These are phyloP conservation scores for Hemibagrus guttatus DNA, from an alignment of 2,797 vertebrate species.

Conservation along the genomic window DNA sequence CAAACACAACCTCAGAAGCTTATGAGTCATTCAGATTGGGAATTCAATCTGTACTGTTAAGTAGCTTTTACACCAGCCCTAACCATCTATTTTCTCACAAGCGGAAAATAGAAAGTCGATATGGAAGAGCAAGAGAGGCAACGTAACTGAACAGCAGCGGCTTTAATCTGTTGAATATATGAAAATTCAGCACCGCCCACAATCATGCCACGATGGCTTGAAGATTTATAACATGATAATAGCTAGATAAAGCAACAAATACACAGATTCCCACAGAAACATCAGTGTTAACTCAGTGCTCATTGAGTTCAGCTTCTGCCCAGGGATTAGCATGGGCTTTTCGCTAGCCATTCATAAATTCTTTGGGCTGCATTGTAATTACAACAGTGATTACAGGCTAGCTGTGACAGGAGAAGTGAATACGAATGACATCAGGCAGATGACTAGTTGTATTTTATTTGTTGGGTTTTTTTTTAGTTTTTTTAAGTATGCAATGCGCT, in stretches of 20 bases:
- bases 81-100: conserved; percentile 4
- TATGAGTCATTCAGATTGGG: conserved; percentile 29
- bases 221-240: neutral
- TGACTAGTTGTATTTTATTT: no score
- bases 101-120: conserved; percentile 25
- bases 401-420: no score
- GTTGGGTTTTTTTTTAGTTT: no score
- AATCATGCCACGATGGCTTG: neutral
- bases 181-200: neutral
- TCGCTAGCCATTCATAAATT: neutral
- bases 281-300: neutral
- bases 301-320: neutral
- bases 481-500: neutral
- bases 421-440: no score
- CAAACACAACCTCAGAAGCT: conserved; percentile 21
- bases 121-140: neutral
- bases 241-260: neutral
- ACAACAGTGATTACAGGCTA: neutral
- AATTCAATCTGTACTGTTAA: conserved; percentile 35
- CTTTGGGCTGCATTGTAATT: neutral
- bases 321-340: neutral
- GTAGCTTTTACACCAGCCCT: conserved; percentile 26
- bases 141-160: neutral
- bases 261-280: neutral
- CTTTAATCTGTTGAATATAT: neutral